Evolutionary conservation across 2,113 vertebrate genomes (phyloP), one percentile per base, ranked within the genome.

Genomic region (mouse (Mus musculus)): DNA sequence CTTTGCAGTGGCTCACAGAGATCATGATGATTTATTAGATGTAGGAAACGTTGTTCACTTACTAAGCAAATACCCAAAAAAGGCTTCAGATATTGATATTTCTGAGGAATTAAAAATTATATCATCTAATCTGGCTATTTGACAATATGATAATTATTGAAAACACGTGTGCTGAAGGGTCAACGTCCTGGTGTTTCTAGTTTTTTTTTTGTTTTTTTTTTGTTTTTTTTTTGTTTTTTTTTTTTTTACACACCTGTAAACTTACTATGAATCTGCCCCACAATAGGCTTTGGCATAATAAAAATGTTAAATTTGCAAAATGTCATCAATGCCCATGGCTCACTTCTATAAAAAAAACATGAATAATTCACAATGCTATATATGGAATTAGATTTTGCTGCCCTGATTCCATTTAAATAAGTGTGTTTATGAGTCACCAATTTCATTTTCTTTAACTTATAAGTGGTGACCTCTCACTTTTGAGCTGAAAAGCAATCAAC

Each of bases 341-440:
- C 98, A 97, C 97, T 98, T 98, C 92, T 97, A 96, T 95, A 97
- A 97, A 97, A 97, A 97, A 59, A 72, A 78, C 20, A 98, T 98
- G 89, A 98, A 98, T 98, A 98, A 98, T 98, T 98, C 97, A 98
- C 95, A 71, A 91, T 97, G 7, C 42, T 97, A 96, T 96, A 95
- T 97, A 89, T 56, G 87, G 95, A 98, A 98, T 96, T 96, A 97
- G 80, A 75, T 92, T 98, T 97, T 97, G 88, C 73, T 97, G 91
- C 90, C 89, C 78, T 96, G 67, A 73, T 98, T 98, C 96, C 91
- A 95, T 98, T 98, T 98, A 98, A 98, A 97, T 95, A 97, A 97
- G 61, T 73, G 72, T 96, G 69, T 98, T 96, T 97, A 92, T 95
- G 86, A 96, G 71, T 98, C 97, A 97, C 97, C 95, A 97, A 59